These are phyloP conservation scores for Dinomys branickii DNA, from an alignment of 2,113 vertebrate species.

Conservation along the genomic window DNA sequence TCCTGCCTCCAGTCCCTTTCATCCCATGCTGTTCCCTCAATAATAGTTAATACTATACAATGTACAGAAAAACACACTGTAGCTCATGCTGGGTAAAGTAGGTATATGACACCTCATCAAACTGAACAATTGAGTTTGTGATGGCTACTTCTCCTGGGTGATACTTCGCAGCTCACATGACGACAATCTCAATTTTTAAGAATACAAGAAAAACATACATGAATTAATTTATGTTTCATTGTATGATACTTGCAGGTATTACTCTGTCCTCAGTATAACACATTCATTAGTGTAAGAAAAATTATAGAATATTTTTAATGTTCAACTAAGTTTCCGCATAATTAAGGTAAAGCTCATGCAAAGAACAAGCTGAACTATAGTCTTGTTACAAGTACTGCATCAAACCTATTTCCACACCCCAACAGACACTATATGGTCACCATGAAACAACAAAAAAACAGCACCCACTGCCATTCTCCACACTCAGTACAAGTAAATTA, in stretches of 20 bases:
- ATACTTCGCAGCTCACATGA: not conserved
- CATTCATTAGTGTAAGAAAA: not conserved
- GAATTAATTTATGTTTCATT: not conserved
- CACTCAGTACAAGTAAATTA: not conserved
- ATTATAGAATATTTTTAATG: not conserved
- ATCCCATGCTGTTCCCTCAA: not conserved
- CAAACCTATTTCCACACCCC: not conserved
- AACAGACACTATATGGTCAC: not conserved
- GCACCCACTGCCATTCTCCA: not conserved
- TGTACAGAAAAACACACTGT: not conserved
- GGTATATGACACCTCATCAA: not conserved
- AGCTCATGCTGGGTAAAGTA: not conserved
- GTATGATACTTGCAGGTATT: not conserved
- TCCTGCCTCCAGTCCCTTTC: not conserved
- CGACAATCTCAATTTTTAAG: not conserved
- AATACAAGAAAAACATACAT: not conserved
- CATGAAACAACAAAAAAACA: not conserved
- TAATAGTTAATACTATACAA: not conserved
- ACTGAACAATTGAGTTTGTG: not conserved
- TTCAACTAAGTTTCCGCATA: not conserved
- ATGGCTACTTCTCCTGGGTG: not conserved
- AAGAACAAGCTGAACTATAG: not conserved
- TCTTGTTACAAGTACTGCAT: not conserved
- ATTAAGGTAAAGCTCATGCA: constrained; percentile 9
- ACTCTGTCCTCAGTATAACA: not conserved